Conservation (phyloP, 2,797 vertebrate species). For the Sebastes hopkinsi region DNA sequence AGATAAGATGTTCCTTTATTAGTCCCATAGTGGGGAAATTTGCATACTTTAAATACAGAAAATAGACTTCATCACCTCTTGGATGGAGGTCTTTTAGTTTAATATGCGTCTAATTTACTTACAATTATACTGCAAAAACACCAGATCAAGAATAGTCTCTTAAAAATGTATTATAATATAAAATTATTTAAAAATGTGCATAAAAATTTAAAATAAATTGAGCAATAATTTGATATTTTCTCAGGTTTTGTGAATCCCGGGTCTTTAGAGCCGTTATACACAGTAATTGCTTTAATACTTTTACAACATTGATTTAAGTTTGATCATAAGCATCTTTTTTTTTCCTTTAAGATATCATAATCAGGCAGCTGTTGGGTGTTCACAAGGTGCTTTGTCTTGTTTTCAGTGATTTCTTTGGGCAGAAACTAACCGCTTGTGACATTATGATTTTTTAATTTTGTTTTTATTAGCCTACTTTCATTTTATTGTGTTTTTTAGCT, state of each 20-base stretch:
- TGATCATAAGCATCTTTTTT: not conserved
- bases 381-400: not conserved
- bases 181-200: not conserved
- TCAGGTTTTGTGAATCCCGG: not conserved
- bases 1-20: too few relatives aligned
- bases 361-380: not conserved
- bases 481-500: too few relatives aligned
- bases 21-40: too few relatives aligned
- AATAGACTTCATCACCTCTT: not conserved
- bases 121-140: not conserved
- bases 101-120: not conserved
- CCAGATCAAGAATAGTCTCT: too few relatives aligned
- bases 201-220: not conserved
- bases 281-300: not conserved
- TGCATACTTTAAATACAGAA: not conserved
- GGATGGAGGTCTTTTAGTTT: not conserved
- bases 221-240: not conserved
- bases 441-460: too few relatives aligned
- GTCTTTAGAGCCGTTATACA: not conserved
- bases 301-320: not conserved
- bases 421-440: not conserved
- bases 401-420: not conserved
- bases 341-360: accelerated
- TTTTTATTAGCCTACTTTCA: too few relatives aligned
- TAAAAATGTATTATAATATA: not conserved